phyloP scores from a whole-genome alignment of 2,797 vertebrate species.

The Enteromius unitaeniatus region DNA sequence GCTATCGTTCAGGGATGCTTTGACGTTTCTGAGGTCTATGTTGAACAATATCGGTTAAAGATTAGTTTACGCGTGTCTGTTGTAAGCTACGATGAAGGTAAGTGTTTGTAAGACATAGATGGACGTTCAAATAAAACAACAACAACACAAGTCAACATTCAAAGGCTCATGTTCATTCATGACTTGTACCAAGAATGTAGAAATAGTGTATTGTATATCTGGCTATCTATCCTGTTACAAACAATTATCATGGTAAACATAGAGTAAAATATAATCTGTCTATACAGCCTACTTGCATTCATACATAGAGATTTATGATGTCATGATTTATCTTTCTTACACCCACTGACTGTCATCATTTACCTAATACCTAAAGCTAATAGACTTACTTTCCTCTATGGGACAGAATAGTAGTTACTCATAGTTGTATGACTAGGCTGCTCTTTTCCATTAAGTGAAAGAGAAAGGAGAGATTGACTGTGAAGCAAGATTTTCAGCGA shows the following conservation, averaged over 20 bases:
- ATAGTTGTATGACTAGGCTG: background rate
- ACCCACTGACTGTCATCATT: background rate
- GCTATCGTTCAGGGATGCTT: background rate
- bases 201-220: background rate
- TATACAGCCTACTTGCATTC: background rate
- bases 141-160: background rate
- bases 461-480: background rate
- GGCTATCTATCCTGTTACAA: background rate
- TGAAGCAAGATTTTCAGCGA: background rate
- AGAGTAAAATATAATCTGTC: background rate
- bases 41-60: background rate
- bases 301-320: background rate
- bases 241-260: too few relatives aligned
- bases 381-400: background rate
- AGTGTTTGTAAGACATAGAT: background rate
- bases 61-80: background rate
- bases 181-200: background rate
- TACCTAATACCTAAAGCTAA: background rate
- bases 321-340: background rate
- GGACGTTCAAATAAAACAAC: background rate
- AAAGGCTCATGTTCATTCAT: background rate
- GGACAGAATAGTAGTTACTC: background rate
- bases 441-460: background rate
- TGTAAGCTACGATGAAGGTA: slow-evolving; percentile 26
- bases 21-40: background rate